Conservation (phyloP, 2,797 vertebrate genomes). For the Tadarida brasiliensis region DNA sequence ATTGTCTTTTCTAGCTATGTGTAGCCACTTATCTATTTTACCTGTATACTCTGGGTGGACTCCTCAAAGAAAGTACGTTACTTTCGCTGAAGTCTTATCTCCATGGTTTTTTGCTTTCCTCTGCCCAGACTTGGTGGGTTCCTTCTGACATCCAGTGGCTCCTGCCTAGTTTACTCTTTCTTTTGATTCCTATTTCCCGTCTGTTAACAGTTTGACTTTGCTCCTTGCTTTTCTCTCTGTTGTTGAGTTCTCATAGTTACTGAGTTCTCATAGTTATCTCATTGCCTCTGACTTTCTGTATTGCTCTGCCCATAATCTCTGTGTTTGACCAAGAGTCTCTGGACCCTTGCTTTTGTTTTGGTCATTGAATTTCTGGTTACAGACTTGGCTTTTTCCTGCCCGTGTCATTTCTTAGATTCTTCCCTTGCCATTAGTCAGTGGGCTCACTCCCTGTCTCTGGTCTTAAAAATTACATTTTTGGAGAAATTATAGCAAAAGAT, state of each 20-base stretch:
- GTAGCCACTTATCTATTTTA: background rate
- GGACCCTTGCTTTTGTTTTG: background rate
- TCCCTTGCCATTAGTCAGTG: background rate
- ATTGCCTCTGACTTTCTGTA: background rate
- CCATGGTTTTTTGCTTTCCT: background rate
- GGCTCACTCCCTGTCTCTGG: background rate
- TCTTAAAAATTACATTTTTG: slow-evolving; percentile 3
- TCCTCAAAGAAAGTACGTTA: background rate
- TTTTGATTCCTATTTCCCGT: background rate
- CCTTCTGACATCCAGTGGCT: no score
- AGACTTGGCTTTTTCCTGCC: background rate
- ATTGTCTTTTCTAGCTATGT: background rate
- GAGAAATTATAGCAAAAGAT: background rate
- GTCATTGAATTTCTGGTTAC: background rate
- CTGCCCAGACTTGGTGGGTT: background rate
- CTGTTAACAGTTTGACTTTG: background rate
- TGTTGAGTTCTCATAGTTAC: background rate
- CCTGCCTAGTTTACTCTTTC: background rate
- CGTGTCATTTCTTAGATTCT: background rate
- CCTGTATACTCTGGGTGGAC: background rate
- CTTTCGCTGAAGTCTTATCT: background rate
- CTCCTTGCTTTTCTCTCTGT: background rate
- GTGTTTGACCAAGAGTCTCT: background rate
- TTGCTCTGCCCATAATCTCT: background rate
- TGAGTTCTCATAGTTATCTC: background rate